Conservation (phyloP, 1,140 invertebrate genomes). For the Telenomus remus region DNA sequence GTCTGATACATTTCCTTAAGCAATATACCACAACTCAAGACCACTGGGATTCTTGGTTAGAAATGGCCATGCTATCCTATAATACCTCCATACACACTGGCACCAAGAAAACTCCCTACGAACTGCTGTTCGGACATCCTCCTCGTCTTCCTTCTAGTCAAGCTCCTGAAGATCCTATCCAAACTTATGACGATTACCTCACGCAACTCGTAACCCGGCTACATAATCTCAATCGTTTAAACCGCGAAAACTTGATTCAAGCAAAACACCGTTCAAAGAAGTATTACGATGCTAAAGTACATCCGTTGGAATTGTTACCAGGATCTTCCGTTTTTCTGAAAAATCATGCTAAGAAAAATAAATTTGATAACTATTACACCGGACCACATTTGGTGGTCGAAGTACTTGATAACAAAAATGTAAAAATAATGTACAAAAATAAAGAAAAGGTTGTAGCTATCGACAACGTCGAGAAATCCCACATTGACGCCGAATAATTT, state of each 20-base stretch:
- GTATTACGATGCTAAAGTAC: slow-evolving; percentile 42
- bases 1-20: slow-evolving; percentile 47
- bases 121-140: slow-evolving; percentile 13
- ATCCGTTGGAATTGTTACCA: slow-evolving; percentile 13
- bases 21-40: neutral
- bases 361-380: slow-evolving; percentile 21
- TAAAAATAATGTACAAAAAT: slow-evolving; percentile 18
- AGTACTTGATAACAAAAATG: slow-evolving; percentile 3
- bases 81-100: slow-evolving; percentile 6
- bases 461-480: too few species aligned
- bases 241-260: slow-evolving; percentile 17
- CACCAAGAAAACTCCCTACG: slow-evolving; percentile 17
- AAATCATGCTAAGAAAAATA: slow-evolving; percentile 18
- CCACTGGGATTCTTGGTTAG: slow-evolving; percentile 12
- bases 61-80: slow-evolving; percentile 12
- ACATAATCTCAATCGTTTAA: slow-evolving; percentile 13
- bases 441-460: slow-evolving; percentile 13
- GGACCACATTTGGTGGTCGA: slow-evolving; percentile 24
- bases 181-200: neutral
- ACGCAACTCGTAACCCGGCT: slow-evolving; percentile 20
- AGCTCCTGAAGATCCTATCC: neutral
- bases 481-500: too few species aligned
- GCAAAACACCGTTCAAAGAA: slow-evolving; percentile 37
- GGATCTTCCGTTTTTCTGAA: slow-evolving; percentile 25
- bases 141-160: slow-evolving; percentile 5